Evolutionary conservation across 2,113 vertebrate genomes (phyloP), one percentile per base, ranked within the genome.

Genomic region (Daubentonia madagascariensis): DNA sequence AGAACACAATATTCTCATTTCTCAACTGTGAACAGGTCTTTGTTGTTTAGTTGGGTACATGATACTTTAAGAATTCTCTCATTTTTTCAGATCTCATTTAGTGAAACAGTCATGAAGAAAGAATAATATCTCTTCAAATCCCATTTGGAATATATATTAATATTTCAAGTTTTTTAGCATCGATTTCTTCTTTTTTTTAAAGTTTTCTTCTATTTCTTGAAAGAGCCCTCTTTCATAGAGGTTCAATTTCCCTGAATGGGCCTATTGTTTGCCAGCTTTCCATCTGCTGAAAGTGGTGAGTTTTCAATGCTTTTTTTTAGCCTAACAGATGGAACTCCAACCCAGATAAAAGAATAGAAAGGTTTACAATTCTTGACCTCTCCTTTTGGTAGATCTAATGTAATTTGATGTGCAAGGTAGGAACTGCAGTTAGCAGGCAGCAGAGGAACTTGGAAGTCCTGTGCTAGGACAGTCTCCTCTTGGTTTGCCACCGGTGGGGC

Each of bases 231-330:
- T 50, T 48, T 83, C 43, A 14, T 13, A 61, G 40, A 84, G 43
- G 57, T 4, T 25, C 18, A 40, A 0, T 23, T 72, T 61, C 18
- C 48, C 37, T 4, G 22, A n/a, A 5, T 4, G 3, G 23, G 22
- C 23, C 6, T 0, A 13, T 22, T 20, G n/a, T 20, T 35, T 20
- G n/a, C 50, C n/a, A 22, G 25, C 10, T 3, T 61, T 37, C 23
- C 13, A 45, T 25, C 40, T n/a, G 5, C 20, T 20, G 40, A 65
- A 57, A 5, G 12, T 30, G 9, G 5, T n/a, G 35, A 30, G 7
- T 50, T 59, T 54, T 48, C 37, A 25, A 5, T 61, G 25, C 8
- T 30, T 63, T 10, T 30, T 25, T 35, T 70, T 18, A 70, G 16
- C 25, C 50, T 76, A n/a, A 18, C 2, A 8, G 37, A 52, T 3